phyloP scores from a whole-genome alignment of 2,113 vertebrate species.

The Ranitomeya variabilis region DNA sequence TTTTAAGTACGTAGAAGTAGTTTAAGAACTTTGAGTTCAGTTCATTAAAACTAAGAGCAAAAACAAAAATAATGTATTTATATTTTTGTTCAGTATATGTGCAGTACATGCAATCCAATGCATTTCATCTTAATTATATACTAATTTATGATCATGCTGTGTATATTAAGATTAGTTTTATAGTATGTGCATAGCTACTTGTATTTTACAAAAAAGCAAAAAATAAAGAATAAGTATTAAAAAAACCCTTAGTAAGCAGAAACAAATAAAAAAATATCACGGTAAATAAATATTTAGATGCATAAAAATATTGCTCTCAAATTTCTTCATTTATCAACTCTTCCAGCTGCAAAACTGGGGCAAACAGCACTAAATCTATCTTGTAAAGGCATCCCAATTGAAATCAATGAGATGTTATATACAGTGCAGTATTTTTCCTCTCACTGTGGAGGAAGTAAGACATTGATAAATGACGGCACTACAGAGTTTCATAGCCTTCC shows the following conservation, averaged over 20 bases:
- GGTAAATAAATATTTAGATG: slow-evolving; percentile 22
- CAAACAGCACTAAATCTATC: slow-evolving; percentile 48
- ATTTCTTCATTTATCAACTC: slow-evolving; percentile 46
- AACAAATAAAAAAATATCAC: not conserved
- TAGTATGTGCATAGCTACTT: too few relatives aligned
- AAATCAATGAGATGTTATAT: slow-evolving; percentile 52
- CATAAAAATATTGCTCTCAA: slow-evolving; percentile 16
- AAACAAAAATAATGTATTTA: too few relatives aligned
- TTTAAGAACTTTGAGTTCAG: too few relatives aligned
- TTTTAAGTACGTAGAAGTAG: too few relatives aligned
- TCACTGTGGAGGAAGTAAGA: slow-evolving; percentile 29
- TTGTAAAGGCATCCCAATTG: slow-evolving; percentile 41
- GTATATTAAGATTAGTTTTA: not conserved
- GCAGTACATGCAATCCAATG: not conserved
- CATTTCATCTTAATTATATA: not conserved
- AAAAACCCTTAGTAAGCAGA: slow-evolving; percentile 24
- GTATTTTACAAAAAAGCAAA: too few relatives aligned
- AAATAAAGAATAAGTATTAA: too few relatives aligned
- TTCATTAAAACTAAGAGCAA: too few relatives aligned
- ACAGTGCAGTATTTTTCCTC: slow-evolving; percentile 43
- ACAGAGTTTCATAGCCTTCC: slow-evolving; percentile 20
- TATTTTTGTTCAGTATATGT: not conserved
- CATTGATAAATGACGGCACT: slow-evolving; percentile 49
- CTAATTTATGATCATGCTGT: not conserved
- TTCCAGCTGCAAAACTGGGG: slow-evolving; percentile 35